Evolutionary conservation across 2,113 vertebrate genomes (phyloP), one percentile per base, ranked within the genome.

Genomic region (Pholis gunnellus): DNA sequence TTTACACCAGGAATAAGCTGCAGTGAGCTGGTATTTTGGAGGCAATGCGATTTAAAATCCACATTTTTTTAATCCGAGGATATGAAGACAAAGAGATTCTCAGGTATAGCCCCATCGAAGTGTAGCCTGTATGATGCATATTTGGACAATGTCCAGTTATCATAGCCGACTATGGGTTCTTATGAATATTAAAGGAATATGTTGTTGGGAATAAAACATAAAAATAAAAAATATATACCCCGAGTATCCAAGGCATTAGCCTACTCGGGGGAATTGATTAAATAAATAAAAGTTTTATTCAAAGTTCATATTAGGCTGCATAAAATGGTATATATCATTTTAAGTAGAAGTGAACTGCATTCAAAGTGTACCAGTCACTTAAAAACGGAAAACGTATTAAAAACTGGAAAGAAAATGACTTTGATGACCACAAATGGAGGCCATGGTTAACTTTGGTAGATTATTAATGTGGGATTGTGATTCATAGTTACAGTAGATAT

Each of bases 1-100:
- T 84, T 82, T 59, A 50, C 80, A 64, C 76, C 60, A 75, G n/a
- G 44, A 71, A 71, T 57, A 79, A 72, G 20, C 67, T 78, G 84
- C 86, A 82, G 48, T 31, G n/a, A 56, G 67, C 74, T 70, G 29
- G 48, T 65, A 34, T 59, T 76, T 74, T 29, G 74, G 34, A 75
- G 68, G 38, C 38, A 71, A 69, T 60, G 11, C 27, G 9, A 61
- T 65, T 65, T 66, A 11, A 75, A 78, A 82, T 75, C 11, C 67
- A 44, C 22, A 3, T 78, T 54, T 40, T 40, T 13, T 50, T 18
- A 48, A 6, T 50, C 18, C 13, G 36, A n/a, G 17, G 4, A 34
- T 20, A 8, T 34, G 25, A 40, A 54, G 15, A 78, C 18, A n/a
- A 50, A 50, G 7, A 56, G 18, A 6, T 25, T 22, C 17, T 15